A percentile compares a stretch with the other conserved stretches of the same genome.
Conservation (phyloP, 2,113 vertebrate genomes). For the Struthio camelus region DNA sequence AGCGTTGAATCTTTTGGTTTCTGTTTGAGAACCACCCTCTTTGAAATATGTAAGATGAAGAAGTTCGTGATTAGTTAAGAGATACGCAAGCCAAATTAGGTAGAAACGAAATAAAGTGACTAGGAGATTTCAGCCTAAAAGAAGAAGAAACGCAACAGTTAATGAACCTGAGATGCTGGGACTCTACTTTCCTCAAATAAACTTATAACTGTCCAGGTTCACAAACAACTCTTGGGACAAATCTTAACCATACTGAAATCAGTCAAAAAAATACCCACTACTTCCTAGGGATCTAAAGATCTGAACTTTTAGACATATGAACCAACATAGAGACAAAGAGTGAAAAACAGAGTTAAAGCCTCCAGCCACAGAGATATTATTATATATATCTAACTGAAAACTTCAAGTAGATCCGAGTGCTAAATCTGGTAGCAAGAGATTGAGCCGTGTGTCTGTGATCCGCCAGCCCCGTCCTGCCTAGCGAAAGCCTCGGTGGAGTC, state of each 20-base stretch:
- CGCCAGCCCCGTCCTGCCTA: background rate
- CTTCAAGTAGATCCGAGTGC: background rate
- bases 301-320: background rate
- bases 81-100: background rate
- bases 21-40: background rate
- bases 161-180: background rate
- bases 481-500: background rate
- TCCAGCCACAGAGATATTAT: background rate
- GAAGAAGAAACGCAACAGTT: background rate
- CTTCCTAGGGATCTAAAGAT: background rate
- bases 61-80: background rate
- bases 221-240: background rate
- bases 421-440: background rate
- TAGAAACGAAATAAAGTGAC: background rate
- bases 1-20: background rate
- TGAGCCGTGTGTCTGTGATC: background rate
- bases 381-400: background rate
- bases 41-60: background rate
- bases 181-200: background rate
- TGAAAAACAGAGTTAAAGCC: background rate
- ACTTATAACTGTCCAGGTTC: background rate
- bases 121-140: background rate
- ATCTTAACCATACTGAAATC: background rate
- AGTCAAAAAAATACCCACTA: background rate
- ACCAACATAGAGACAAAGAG: background rate